phyloP scores from a whole-genome alignment of 2,888 invertebrate genomes.

The Mallateleia sp. region DNA sequence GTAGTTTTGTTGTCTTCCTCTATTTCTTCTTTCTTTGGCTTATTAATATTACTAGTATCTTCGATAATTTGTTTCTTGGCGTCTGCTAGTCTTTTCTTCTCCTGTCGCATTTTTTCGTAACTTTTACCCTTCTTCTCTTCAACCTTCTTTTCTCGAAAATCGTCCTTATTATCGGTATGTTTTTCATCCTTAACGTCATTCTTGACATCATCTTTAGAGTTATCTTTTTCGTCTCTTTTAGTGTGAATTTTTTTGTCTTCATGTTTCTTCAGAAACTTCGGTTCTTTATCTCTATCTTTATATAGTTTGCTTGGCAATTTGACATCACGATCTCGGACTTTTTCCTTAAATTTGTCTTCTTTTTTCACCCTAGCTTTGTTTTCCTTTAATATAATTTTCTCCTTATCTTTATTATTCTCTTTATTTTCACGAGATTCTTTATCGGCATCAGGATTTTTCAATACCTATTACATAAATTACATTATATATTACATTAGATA shows the following conservation, averaged over 20 bases:
- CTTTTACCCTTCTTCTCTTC: slow-evolving; percentile 90
- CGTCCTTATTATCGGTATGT: slow-evolving; percentile 85
- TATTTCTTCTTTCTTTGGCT: slow-evolving; percentile 79
- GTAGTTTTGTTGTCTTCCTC: slow-evolving; percentile 43
- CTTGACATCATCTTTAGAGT: slow-evolving; percentile 88
- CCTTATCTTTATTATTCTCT: slow-evolving; percentile 88
- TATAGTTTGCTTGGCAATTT: slow-evolving; percentile 89
- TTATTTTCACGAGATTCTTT: slow-evolving; percentile 87
- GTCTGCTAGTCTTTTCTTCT: slow-evolving; percentile 87
- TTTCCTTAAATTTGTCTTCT: slow-evolving; percentile 87
- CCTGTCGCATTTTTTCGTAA: slow-evolving; percentile 89
- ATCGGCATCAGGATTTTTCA: slow-evolving; percentile 88
- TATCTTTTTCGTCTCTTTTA: slow-evolving; percentile 88
- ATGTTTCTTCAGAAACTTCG: slow-evolving; percentile 88
- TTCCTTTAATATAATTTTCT: slow-evolving; percentile 87
- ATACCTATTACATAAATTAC: no score
- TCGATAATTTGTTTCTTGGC: slow-evolving; percentile 85
- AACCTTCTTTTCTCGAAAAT: slow-evolving; percentile 85
- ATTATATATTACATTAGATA: no score
- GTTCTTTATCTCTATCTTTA: slow-evolving; percentile 89
- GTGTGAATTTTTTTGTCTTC: slow-evolving; percentile 87
- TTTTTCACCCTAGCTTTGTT: slow-evolving; percentile 87
- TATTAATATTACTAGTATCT: slow-evolving; percentile 77
- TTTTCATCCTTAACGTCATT: slow-evolving; percentile 89
- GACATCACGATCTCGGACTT: slow-evolving; percentile 89